Evolutionary conservation across 2,888 invertebrate species (phyloP).

Genomic region (Teleiodes luculella): DNA sequence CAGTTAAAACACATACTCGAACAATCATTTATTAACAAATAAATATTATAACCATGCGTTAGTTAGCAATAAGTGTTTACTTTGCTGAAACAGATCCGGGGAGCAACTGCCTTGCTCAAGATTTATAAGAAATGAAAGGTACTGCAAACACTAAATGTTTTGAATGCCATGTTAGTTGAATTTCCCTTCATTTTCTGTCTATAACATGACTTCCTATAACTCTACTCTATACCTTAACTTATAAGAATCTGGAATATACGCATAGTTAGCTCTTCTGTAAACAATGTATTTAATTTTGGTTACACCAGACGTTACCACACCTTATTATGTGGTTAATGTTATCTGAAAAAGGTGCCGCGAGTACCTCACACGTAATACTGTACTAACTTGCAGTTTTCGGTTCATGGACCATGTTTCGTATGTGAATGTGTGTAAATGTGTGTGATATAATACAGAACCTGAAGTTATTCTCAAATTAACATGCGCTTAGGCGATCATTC

Average conservation of each 20-base stretch:
- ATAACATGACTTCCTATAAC: conserved; percentile 8
- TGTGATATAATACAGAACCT: neutral
- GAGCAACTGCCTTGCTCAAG: conserved; percentile 39
- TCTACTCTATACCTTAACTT: neutral
- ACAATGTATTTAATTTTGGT: conserved; percentile 16
- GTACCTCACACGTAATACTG: conserved; percentile 14
- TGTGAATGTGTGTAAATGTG: neutral
- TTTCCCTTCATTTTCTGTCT: conserved; percentile 11
- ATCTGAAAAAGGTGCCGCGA: conserved; percentile 25
- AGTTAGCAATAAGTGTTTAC: conserved; percentile 12
- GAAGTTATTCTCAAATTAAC: neutral
- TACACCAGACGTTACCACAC: conserved; percentile 24
- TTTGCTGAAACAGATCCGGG: conserved; percentile 41
- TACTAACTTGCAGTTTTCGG: conserved; percentile 27
- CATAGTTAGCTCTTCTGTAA: conserved; percentile 6
- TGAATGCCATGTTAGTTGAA: conserved; percentile 33
- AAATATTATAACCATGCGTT: neutral
- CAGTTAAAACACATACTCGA: too few relatives aligned
- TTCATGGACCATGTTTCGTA: conserved; percentile 20
- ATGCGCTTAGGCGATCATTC: too few relatives aligned
- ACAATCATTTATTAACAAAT: neutral
- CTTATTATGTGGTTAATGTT: conserved; percentile 27
- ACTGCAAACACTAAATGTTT: conserved; percentile 27
- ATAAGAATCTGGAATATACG: neutral
- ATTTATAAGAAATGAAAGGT: conserved; percentile 59